A percentile compares a stretch with the other conserved stretches of the same genome.
phyloP scores from a whole-genome alignment of 2,888 invertebrate genomes.

The Octodonta nipae region DNA sequence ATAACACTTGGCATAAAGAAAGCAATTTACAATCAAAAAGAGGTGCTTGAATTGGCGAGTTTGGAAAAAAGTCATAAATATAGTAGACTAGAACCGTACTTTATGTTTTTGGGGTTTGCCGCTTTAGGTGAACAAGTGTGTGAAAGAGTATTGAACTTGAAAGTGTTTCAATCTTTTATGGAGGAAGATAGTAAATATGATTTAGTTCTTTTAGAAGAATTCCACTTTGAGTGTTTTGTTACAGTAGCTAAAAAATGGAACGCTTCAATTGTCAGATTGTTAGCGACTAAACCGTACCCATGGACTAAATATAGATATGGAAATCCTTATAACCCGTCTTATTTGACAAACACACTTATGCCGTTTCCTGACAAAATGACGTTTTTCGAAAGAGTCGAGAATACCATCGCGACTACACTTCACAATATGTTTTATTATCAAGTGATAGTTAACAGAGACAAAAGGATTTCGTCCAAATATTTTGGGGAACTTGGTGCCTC shows the following conservation, averaged over 20 bases:
- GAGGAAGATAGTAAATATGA: conserved; percentile 45
- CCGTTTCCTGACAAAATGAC: conserved; percentile 25
- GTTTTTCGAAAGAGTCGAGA: conserved; percentile 34
- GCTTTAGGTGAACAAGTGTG: too few relatives aligned
- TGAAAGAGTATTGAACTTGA: too few relatives aligned
- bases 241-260: conserved; percentile 48
- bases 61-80: too few relatives aligned
- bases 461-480: conserved; percentile 21
- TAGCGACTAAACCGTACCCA: conserved; percentile 19
- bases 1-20: too few relatives aligned
- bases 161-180: conserved; percentile 25
- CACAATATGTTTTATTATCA: conserved; percentile 16
- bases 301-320: conserved; percentile 39
- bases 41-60: too few relatives aligned
- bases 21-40: too few relatives aligned
- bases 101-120: too few relatives aligned
- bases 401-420: conserved; percentile 25
- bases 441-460: conserved; percentile 15
- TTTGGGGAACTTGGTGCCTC: conserved; percentile 24
- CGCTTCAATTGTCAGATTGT: conserved; percentile 38
- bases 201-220: conserved; percentile 51
- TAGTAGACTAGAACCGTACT: too few relatives aligned
- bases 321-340: conserved; percentile 37
- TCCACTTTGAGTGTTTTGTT: conserved; percentile 58
- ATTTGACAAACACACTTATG: conserved; percentile 38